A percentile compares a stretch with the other conserved stretches of the same genome.
Evolutionary conservation across 1,140 invertebrate genomes (phyloP).

Genomic region (Caenorhabditis tropicalis): DNA sequence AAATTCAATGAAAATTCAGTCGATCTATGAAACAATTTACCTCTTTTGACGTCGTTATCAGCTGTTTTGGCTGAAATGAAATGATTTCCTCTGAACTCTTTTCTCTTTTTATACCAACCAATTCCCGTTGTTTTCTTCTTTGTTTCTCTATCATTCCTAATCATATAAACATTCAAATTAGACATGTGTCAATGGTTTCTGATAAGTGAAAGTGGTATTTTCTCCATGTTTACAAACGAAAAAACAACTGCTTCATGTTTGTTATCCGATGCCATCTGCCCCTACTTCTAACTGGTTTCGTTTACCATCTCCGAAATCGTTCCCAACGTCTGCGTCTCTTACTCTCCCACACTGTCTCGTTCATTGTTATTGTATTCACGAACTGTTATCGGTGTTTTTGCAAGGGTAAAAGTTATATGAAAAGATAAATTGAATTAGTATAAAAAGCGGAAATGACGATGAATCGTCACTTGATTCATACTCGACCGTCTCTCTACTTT

Average conservation of each 20-base stretch:
- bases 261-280: background rate
- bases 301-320: conserved; percentile 11
- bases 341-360: background rate
- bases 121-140: background rate
- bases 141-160: conserved; percentile 2
- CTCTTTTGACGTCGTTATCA: conserved; percentile 20
- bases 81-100: background rate
- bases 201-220: conserved; percentile 31
- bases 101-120: background rate
- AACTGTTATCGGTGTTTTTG: conserved; percentile 20
- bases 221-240: background rate
- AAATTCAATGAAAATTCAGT: background rate
- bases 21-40: background rate
- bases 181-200: background rate
- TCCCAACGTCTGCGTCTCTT: conserved; percentile 3
- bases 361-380: conserved; percentile 3
- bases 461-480: conserved; percentile 24
- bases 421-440: conserved; percentile 16
- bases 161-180: background rate
- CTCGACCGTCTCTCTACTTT: conserved; percentile 4
- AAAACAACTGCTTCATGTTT: background rate
- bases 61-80: conserved; percentile 28
- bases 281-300: background rate
- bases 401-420: conserved; percentile 28
- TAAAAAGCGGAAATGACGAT: conserved; percentile 36